Evolutionary conservation across 2,888 invertebrate genomes (phyloP).

Genomic region (Amphipyra tragopoginis): DNA sequence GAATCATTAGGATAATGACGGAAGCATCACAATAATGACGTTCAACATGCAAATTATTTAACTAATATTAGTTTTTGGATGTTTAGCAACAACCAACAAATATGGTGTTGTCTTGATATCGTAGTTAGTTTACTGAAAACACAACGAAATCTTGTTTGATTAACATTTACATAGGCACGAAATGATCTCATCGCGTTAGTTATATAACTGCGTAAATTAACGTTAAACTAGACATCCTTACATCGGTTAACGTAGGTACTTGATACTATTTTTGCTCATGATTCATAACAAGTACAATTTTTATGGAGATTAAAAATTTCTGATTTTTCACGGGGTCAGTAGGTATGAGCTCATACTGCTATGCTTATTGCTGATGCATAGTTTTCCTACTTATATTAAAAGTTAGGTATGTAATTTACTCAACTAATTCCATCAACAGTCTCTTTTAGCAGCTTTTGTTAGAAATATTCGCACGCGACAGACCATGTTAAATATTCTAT

Average conservation of each 20-base stretch:
- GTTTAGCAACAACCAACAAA: neutral
- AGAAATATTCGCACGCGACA: slow-evolving; percentile 4
- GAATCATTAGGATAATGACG: slow-evolving; percentile 26
- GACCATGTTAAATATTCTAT: slow-evolving; percentile 33
- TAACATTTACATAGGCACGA: slow-evolving; percentile 60
- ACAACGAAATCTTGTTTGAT: slow-evolving; percentile 59
- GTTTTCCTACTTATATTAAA: slow-evolving; percentile 1
- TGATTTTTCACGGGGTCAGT: slow-evolving; percentile 44
- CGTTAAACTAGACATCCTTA: slow-evolving; percentile 76
- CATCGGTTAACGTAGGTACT: slow-evolving; percentile 40
- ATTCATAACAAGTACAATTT: slow-evolving; percentile 40
- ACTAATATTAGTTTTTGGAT: slow-evolving; percentile 33
- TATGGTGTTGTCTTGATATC: slow-evolving; percentile 25
- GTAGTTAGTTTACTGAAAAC: slow-evolving; percentile 37
- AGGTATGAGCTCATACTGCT: slow-evolving; percentile 16
- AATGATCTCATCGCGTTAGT: slow-evolving; percentile 73
- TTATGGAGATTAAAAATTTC: slow-evolving; percentile 48
- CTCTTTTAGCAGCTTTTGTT: slow-evolving; percentile 1
- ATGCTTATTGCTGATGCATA: neutral
- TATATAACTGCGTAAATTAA: slow-evolving; percentile 75
- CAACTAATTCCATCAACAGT: neutral
- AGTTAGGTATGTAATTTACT: neutral
- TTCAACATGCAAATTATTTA: slow-evolving; percentile 38
- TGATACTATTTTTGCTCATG: slow-evolving; percentile 48
- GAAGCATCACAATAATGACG: slow-evolving; percentile 28